phyloP scores from a whole-genome alignment of 1,140 invertebrate species.

The Acromyrmex echinatior region DNA sequence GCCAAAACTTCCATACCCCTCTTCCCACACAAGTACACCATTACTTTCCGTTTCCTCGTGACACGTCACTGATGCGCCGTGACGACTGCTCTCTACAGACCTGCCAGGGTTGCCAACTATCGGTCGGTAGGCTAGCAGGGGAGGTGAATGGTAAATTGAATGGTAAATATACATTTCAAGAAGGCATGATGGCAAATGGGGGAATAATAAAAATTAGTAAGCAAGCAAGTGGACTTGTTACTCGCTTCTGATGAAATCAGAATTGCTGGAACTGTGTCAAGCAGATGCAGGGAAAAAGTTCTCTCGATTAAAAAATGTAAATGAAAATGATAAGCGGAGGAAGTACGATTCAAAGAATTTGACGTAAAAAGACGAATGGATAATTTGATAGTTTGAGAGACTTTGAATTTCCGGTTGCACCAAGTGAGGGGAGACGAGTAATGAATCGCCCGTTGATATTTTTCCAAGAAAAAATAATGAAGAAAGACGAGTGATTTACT shows the following conservation, averaged over 20 bases:
- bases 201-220: not conserved
- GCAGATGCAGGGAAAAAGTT: not conserved
- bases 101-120: conserved; percentile 66
- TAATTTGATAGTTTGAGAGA: not conserved
- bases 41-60: conserved; percentile 65
- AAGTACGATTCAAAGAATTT: not conserved
- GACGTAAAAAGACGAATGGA: not conserved
- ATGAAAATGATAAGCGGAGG: not conserved
- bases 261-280: not conserved
- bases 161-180: not conserved
- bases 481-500: not conserved
- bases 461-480: not conserved
- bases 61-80: conserved; percentile 75
- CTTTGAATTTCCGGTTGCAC: not conserved
- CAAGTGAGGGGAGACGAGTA: not conserved
- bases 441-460: not conserved
- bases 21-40: conserved; percentile 39
- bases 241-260: not conserved
- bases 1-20: conserved; percentile 31
- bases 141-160: not conserved
- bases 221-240: not conserved
- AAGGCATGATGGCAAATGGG: not conserved
- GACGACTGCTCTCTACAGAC: conserved; percentile 58
- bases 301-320: not conserved
- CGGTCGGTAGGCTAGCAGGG: not conserved